Evolutionary conservation across 2,113 vertebrate genomes (phyloP).

Genomic region (Colossoma macropomum): DNA sequence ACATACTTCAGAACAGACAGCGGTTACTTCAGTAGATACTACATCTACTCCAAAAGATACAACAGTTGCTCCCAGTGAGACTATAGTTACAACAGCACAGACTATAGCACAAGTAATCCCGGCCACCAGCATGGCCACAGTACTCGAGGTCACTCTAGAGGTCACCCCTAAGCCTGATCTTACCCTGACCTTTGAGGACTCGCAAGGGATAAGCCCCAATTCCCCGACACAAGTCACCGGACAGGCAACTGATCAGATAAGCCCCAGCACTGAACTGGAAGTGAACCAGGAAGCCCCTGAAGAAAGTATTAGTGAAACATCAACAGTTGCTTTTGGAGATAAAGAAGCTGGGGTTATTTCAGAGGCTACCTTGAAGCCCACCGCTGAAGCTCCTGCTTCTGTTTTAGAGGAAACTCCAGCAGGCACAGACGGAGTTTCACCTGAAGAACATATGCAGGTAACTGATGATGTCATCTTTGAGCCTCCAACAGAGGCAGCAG

Average conservation of each 20-base stretch:
- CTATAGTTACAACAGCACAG: not conserved
- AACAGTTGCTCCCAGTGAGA: not conserved
- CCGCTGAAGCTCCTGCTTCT: not conserved
- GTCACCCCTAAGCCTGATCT: constrained; percentile 15
- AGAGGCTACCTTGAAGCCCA: constrained; percentile 4
- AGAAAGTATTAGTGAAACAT: not conserved
- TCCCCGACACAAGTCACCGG: not conserved
- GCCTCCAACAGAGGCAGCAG: not conserved
- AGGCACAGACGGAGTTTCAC: not conserved
- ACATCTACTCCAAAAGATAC: not conserved
- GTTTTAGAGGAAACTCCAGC: not conserved
- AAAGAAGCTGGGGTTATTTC: not conserved
- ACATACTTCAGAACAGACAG: not conserved
- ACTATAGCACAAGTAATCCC: not conserved
- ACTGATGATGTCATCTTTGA: not conserved
- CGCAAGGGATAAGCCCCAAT: not conserved
- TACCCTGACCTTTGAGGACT: constrained; percentile 18
- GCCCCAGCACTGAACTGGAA: not conserved
- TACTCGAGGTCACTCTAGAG: constrained; percentile 43
- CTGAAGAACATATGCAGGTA: not conserved
- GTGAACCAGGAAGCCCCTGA: not conserved
- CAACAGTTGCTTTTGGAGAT: constrained; percentile 2
- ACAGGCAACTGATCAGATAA: constrained; percentile 14
- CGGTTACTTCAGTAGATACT: not conserved
- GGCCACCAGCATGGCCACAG: constrained; percentile 4